Evolutionary conservation across 2,797 vertebrate species (phyloP).

Genomic region (Coluber constrictor): DNA sequence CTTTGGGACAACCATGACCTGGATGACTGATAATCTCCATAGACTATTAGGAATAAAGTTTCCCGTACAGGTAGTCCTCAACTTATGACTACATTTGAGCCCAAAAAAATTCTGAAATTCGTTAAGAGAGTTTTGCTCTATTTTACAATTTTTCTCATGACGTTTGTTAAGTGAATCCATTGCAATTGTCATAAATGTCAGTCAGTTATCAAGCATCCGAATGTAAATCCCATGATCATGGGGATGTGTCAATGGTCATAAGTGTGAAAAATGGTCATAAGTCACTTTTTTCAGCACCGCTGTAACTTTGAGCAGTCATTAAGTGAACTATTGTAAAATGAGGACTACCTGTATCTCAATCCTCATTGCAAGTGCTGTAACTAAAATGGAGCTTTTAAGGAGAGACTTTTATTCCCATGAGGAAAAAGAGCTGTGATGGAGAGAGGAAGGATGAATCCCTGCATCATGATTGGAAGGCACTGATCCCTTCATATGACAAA

Average conservation of each 20-base stretch:
- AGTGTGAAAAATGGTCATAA: background rate
- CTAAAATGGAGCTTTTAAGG: background rate
- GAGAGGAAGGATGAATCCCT: background rate
- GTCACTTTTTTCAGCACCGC: background rate
- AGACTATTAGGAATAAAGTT: background rate
- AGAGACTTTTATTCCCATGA: background rate
- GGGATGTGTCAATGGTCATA: background rate
- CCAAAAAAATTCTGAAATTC: background rate
- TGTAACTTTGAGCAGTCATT: background rate
- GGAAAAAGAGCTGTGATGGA: background rate
- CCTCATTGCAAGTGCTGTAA: background rate
- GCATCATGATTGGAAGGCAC: background rate
- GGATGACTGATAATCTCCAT: background rate
- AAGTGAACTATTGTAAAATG: background rate
- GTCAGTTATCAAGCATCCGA: background rate
- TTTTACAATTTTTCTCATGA: background rate
- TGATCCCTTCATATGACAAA: background rate
- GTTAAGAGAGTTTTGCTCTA: background rate
- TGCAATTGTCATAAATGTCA: background rate
- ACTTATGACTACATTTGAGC: background rate
- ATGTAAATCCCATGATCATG: background rate
- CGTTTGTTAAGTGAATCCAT: background rate
- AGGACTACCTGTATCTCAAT: background rate
- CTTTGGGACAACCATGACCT: background rate
- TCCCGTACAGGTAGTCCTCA: background rate